A percentile compares a stretch with the other conserved stretches of the same genome.
Conservation (phyloP, 1,140 invertebrate species). For the Chymomyza costata region DNA sequence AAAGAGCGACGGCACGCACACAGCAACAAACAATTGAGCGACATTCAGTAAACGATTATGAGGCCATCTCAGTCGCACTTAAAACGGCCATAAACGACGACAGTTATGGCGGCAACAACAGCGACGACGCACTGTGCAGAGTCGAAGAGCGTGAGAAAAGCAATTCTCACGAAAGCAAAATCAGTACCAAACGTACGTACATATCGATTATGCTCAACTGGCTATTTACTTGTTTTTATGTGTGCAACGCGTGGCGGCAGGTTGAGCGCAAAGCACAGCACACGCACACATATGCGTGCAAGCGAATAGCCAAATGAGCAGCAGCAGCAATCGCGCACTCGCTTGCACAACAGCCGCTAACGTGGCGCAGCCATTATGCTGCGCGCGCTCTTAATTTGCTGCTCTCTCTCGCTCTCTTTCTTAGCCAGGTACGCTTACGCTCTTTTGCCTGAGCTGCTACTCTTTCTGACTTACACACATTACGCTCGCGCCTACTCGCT, state of each 20-base stretch:
- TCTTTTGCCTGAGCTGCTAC: conserved; percentile 1
- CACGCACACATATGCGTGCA: conserved; percentile 17
- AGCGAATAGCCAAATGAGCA: conserved; percentile 12
- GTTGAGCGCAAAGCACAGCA: too few species aligned
- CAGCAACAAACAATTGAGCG: conserved; percentile 60
- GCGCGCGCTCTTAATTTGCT: conserved; percentile 39
- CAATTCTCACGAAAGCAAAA: conserved; percentile 65
- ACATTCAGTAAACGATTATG: conserved; percentile 74
- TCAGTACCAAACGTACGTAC: conserved; percentile 41
- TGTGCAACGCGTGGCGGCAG: conserved; percentile 67
- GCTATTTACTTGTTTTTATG: conserved; percentile 65
- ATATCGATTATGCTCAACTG: conserved; percentile 71
- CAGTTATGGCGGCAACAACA: conserved; percentile 62
- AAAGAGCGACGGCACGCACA: conserved; percentile 18
- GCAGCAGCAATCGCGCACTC: conserved; percentile 23
- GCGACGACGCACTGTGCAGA: conserved; percentile 33
- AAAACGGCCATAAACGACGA: conserved; percentile 72
- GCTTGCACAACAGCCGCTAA: neutral
- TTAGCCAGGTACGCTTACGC: neutral
- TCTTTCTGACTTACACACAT: too few species aligned
- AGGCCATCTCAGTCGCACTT: conserved; percentile 75
- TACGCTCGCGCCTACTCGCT: conserved; percentile 28
- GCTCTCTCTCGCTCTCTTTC: conserved; percentile 21
- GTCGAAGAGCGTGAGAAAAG: conserved; percentile 66
- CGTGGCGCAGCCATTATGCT: conserved; percentile 60